Percentiles rank a stretch among this genome's conserved stretches.
Conservation (phyloP, 2,113 vertebrate species). For the Aspiorhynchus laticeps region DNA sequence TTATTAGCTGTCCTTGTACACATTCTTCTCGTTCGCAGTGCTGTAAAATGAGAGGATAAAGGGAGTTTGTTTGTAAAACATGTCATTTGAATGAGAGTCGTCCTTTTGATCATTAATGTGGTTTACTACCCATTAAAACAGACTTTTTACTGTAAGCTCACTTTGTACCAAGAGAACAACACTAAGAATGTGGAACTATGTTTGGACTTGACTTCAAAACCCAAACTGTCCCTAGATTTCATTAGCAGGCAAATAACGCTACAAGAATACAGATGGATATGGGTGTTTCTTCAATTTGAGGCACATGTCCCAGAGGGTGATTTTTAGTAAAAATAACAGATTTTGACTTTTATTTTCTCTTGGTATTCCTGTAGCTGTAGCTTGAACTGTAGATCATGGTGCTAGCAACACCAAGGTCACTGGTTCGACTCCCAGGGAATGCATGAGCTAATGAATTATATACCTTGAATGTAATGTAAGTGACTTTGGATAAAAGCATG, state of each 20-base stretch:
- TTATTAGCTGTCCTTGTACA: conserved; percentile 43
- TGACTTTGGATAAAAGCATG: background rate
- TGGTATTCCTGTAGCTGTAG: background rate
- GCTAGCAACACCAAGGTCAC: background rate
- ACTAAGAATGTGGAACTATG: background rate
- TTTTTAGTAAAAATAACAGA: background rate
- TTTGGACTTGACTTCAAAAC: conserved; percentile 20
- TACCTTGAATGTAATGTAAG: background rate
- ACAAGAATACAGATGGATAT: background rate
- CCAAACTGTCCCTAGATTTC: conserved; percentile 16
- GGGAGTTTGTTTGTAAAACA: conserved; percentile 20
- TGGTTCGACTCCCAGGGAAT: background rate
- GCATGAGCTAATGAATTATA: background rate
- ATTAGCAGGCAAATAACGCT: conserved; percentile 12
- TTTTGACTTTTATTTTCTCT: no score
- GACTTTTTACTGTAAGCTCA: conserved; percentile 24
- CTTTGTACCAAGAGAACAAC: conserved; percentile 18
- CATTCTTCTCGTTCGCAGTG: background rate
- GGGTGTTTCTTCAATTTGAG: background rate
- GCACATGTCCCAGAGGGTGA: background rate
- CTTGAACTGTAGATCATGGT: background rate
- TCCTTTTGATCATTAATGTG: conserved; percentile 13
- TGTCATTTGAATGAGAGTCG: background rate
- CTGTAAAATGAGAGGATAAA: conserved; percentile 20
- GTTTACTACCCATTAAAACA: conserved; percentile 35